A percentile compares a stretch with the other conserved stretches of the same genome.
phyloP scores from a whole-genome alignment of 2,797 vertebrate genomes.

The Lophotriccus pileatus region DNA sequence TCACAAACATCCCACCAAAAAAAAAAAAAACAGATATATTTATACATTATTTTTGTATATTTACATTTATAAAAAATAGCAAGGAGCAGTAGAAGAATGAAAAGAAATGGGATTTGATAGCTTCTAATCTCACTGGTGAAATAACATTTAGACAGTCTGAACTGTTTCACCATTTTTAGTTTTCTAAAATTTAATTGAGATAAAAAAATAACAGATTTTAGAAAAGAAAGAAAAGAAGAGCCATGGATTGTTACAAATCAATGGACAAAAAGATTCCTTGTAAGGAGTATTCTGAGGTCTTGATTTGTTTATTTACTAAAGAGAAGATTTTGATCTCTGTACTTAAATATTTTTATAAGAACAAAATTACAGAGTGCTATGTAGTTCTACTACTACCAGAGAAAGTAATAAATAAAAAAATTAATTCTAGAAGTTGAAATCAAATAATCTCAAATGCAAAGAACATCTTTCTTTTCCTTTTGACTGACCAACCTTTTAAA shows the following conservation, averaged over 20 bases:
- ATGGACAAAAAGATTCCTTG: not conserved
- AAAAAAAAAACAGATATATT: not conserved
- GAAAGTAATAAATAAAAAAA: not conserved
- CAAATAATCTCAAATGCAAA: not conserved
- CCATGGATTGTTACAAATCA: accelerated
- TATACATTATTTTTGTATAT: not conserved
- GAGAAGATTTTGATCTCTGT: not conserved
- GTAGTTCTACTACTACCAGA: not conserved
- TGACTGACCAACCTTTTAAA: not conserved
- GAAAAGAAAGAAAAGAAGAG: not conserved
- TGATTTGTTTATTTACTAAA: not conserved
- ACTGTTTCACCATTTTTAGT: not conserved
- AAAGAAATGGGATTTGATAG: not conserved
- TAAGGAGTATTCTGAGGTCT: not conserved
- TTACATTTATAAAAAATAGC: not conserved
- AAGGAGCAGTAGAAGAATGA: not conserved
- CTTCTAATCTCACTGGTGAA: not conserved
- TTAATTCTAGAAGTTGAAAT: not conserved
- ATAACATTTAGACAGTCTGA: not conserved
- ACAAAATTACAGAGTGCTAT: not conserved
- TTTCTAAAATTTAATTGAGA: not conserved
- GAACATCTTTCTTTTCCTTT: not conserved
- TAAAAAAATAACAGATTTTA: not conserved
- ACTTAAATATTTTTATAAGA: not conserved
- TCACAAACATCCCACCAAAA: not conserved